phyloP scores from a whole-genome alignment of 2,797 vertebrate species.

The Typhlichthys subterraneus region DNA sequence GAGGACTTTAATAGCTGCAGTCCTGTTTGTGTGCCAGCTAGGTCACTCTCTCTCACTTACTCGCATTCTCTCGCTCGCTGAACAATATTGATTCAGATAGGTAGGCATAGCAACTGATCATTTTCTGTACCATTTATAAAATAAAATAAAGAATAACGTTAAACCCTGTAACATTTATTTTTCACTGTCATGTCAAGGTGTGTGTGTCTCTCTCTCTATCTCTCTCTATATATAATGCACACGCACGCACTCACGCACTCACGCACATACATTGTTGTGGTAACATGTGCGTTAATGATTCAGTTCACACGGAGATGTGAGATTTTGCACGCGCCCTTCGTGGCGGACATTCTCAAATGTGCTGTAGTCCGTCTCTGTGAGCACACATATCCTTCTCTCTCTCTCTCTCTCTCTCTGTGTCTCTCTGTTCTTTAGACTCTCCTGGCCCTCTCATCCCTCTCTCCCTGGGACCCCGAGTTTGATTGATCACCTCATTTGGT shows the following conservation, averaged over 20 bases:
- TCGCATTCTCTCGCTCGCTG: not conserved
- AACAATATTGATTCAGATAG: slow-evolving; percentile 37
- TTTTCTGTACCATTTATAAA: slow-evolving; percentile 2
- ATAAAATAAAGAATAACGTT: slow-evolving; percentile 2
- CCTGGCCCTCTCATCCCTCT: slow-evolving; percentile 52
- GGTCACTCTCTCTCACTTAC: not conserved
- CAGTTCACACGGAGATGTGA: not conserved
- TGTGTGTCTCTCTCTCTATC: too few relatives aligned
- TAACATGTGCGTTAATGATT: not conserved
- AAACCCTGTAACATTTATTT: slow-evolving; percentile 8
- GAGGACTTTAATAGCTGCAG: slow-evolving; percentile 43
- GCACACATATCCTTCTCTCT: too few relatives aligned
- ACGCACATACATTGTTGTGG: not conserved
- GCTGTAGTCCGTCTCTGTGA: too few relatives aligned
- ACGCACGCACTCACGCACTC: too few relatives aligned
- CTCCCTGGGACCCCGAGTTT: slow-evolving; percentile 52
- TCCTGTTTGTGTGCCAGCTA: slow-evolving; percentile 17
- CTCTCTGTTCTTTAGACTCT: slow-evolving; percentile 26
- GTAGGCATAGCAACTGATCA: slow-evolving; percentile 46
- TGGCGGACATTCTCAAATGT: too few relatives aligned
- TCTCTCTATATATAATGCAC: too few relatives aligned
- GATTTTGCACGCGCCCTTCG: not conserved
- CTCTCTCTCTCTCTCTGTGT: not conserved
- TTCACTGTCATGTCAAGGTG: slow-evolving; percentile 2
- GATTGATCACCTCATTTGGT: slow-evolving; percentile 79